Base-by-base conservation (phyloP, 2,113 vertebrate genomes). In the Ranitomeya variabilis region DNA sequence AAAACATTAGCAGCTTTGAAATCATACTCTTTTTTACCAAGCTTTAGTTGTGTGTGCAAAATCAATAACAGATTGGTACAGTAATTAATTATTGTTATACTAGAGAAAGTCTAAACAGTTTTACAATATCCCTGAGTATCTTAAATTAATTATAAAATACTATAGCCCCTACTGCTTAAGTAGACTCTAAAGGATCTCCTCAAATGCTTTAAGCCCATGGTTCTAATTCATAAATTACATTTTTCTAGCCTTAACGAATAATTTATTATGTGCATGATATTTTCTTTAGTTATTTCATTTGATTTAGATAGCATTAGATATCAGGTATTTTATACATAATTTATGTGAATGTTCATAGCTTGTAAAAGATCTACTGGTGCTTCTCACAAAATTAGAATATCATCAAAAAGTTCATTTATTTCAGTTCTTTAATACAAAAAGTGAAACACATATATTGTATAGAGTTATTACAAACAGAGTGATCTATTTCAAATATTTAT, bases 181-280 rank as follows among this genome's bases (percentile, higher is more conserved):
- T 6, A 83, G 81, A 83, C 81, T 54, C 37, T n/a, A 66, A 23
- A n/a, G 10, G 21, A 82, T 67, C 60, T 67, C 19, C 37, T 4
- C 80, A 23, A 83, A 52, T 67, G 31, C 51, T 67, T 84, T 71
- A 84, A 84, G 60, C n/a, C 82, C 13, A 52, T 21, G 23, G 81
- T 55, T 83, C 66, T 71, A 84, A 84, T 84, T 71, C 71, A 84
- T 84, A 84, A 84, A 84, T 84, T 6, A 55, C n/a, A 54, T 55
- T 69, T 71, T 69, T n/a, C 52, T 62, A 26, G 21, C 69, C 0
- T n/a, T 19, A 7, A 84, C 71, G 13, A 84, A 84, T 71, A 52
- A 84, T 84, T 84, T 71, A 71, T 55, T 11, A 52, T n/a, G 7
- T 84, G 19, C 14, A 51, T 55, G 66, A 55, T 23, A 13, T 18